Conservation (phyloP, 2,888 invertebrate species). For the Xestia c-nigrum region DNA sequence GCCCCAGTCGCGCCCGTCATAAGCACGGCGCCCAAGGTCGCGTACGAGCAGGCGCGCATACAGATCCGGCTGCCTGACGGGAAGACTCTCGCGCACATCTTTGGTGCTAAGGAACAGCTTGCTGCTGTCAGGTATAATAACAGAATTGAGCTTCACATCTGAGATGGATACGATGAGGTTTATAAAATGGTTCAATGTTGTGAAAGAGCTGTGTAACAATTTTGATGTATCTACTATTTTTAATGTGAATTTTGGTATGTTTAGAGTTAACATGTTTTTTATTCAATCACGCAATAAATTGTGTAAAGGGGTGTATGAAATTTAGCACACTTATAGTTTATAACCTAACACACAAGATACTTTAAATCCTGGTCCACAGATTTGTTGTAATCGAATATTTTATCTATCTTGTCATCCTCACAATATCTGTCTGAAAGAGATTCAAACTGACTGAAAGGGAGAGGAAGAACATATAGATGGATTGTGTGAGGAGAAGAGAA, state of each 20-base stretch:
- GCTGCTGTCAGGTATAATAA: conserved; percentile 96
- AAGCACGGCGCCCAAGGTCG: conserved; percentile 72
- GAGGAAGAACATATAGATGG: too few relatives aligned
- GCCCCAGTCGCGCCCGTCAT: conserved; percentile 68
- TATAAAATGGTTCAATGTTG: background rate
- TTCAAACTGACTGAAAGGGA: too few relatives aligned
- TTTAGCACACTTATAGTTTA: background rate
- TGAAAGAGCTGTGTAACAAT: background rate
- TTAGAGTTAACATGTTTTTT: background rate
- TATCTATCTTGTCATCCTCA: background rate
- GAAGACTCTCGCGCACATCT: conserved; percentile 82
- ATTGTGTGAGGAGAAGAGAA: too few relatives aligned
- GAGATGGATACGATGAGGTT: background rate
- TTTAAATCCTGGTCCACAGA: background rate
- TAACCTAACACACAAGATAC: background rate
- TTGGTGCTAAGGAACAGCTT: conserved; percentile 95
- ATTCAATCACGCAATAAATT: background rate
- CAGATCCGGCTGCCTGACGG: conserved; percentile 84
- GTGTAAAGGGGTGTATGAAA: background rate
- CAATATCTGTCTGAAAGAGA: background rate
- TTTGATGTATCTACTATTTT: background rate
- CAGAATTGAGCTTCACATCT: too few relatives aligned
- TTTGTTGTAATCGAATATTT: background rate
- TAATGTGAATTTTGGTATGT: background rate
- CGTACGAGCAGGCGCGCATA: conserved; percentile 83